Conservation (phyloP, 64 coral and sea anemone species). For the Cladopsammia gracilis region DNA sequence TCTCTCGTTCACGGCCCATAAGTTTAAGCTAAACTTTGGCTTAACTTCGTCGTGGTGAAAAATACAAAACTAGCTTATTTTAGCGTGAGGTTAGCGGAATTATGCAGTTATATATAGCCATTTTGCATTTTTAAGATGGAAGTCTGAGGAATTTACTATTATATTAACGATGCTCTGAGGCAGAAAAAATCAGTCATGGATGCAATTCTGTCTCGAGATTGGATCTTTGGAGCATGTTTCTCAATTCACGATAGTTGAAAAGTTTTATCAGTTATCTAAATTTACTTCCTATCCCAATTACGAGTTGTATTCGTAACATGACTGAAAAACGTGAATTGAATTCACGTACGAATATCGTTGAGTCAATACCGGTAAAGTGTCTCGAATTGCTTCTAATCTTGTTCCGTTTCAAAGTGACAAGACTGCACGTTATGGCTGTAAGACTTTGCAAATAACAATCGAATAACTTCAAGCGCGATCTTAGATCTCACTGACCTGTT, state of each 20-base stretch:
- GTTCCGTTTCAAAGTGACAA: background rate
- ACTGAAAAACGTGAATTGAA: background rate
- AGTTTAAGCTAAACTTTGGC: background rate
- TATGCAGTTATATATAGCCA: background rate
- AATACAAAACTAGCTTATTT: background rate
- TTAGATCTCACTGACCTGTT: slow-evolving; percentile 41
- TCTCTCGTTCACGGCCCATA: background rate
- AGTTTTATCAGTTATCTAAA: background rate
- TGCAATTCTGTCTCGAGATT: background rate
- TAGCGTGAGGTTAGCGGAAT: background rate
- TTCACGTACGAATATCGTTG: background rate
- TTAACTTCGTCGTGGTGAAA: background rate
- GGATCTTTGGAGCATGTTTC: background rate
- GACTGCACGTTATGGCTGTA: background rate
- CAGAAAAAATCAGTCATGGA: slow-evolving; percentile 3
- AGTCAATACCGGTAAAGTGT: background rate
- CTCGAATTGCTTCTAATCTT: background rate
- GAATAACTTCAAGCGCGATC: background rate
- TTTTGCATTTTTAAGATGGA: background rate
- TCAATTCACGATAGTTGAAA: background rate
- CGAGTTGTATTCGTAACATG: background rate
- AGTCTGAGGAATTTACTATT: background rate
- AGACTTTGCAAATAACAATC: background rate
- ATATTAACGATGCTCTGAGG: background rate
- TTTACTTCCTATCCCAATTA: slow-evolving; percentile 19